Evolutionary conservation across 2,888 invertebrate species (phyloP).

Genomic region (Ceraclea dissimilis): DNA sequence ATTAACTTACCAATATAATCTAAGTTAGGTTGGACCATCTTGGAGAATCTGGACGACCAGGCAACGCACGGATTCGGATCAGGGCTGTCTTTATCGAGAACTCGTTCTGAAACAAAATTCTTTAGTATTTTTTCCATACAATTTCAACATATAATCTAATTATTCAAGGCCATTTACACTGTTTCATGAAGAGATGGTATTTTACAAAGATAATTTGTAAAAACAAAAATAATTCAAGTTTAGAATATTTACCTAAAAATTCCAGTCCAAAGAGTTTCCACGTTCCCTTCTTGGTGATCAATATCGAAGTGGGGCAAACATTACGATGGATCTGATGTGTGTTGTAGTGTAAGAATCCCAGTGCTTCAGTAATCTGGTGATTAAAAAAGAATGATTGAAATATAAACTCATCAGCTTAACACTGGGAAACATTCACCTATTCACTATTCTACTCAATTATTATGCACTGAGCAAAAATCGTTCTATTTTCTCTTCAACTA

Average conservation of each 20-base stretch:
- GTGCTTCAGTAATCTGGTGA: slow-evolving; percentile 84
- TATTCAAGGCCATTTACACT: no score
- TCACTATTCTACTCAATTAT: no score
- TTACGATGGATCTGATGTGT: slow-evolving; percentile 87
- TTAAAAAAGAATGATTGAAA: slow-evolving; percentile 32
- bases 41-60: slow-evolving; percentile 86
- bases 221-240: no score
- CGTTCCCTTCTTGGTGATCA: slow-evolving; percentile 85
- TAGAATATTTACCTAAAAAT: slow-evolving; percentile 65
- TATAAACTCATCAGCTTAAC: no score
- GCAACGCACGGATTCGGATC: slow-evolving; percentile 71
- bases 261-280: slow-evolving; percentile 97
- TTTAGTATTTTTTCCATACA: slow-evolving; percentile 17
- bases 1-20: slow-evolving; percentile 83
- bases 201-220: no score
- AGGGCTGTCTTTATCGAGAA: slow-evolving; percentile 60
- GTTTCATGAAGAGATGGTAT: no score
- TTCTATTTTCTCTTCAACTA: no score
- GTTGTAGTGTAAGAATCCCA: slow-evolving; percentile 85
- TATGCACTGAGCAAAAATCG: no score
- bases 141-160: no score
- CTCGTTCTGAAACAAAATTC: slow-evolving; percentile 60
- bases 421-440: no score
- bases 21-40: slow-evolving; percentile 89
- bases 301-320: slow-evolving; percentile 85